These are phyloP conservation scores for Entomobrya multifasciata DNA, from an alignment of 2,888 invertebrate species.

Conservation along the genomic window DNA sequence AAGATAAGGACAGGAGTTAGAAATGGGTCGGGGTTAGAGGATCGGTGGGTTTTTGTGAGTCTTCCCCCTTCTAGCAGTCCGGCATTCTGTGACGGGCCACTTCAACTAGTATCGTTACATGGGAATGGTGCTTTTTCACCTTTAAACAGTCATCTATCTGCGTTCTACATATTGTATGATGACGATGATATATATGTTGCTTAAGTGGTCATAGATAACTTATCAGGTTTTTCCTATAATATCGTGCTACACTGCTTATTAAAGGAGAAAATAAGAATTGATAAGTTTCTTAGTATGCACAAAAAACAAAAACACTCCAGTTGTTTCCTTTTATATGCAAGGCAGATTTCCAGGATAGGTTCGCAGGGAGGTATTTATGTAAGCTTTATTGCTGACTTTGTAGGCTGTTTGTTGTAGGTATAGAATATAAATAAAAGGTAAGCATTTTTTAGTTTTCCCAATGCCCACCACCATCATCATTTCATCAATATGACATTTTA, in stretches of 20 bases:
- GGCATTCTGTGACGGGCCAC: no score
- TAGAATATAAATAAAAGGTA: slow-evolving; percentile 16
- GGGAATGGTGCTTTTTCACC: slow-evolving; percentile 3
- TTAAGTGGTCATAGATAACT: slow-evolving; percentile 53
- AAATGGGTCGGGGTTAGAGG: no score
- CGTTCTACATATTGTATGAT: slow-evolving; percentile 18
- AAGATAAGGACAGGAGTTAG: no score
- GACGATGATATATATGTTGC: slow-evolving; percentile 23
- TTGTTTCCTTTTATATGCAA: neutral
- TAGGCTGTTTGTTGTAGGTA: slow-evolving; percentile 19
- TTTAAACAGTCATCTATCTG: slow-evolving; percentile 28
- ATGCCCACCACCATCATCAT: slow-evolving; percentile 27
- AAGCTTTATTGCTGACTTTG: slow-evolving; percentile 1
- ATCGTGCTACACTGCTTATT: neutral
- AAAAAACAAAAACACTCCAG: neutral
- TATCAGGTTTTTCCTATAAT: neutral
- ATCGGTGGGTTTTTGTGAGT: no score
- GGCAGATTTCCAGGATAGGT: neutral
- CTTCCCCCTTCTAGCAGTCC: no score
- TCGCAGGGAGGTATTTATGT: slow-evolving; percentile 1
- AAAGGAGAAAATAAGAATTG: neutral
- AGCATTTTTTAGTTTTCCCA: slow-evolving; percentile 22
- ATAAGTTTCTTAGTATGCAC: neutral
- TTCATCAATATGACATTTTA: slow-evolving; percentile 23
- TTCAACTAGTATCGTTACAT: slow-evolving; percentile 6